Conservation (phyloP, 1,140 invertebrate species). For the Archivesica marissinica region DNA sequence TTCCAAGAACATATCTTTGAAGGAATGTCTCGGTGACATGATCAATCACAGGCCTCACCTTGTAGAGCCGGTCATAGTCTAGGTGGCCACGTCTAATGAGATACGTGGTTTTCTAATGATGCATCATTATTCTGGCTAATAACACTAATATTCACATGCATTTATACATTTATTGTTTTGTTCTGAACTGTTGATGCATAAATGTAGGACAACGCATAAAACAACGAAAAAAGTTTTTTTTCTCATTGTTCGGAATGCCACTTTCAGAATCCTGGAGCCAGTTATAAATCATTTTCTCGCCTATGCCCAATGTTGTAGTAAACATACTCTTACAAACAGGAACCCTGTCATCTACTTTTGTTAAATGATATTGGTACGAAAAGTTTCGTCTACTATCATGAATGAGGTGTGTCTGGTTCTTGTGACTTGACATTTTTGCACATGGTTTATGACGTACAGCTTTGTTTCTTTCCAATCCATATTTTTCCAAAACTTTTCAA, state of each 20-base stretch:
- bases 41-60: no score
- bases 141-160: no score
- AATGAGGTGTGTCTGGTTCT: neutral
- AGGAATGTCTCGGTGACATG: no score
- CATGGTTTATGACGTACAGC: neutral
- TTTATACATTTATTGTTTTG: no score
- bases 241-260: constrained; percentile 1
- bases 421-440: constrained; percentile 3
- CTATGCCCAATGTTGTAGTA: constrained; percentile 10
- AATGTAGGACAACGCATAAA: no score
- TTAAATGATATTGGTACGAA: constrained; percentile 39
- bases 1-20: no score
- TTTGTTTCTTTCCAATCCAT: constrained; percentile 26
- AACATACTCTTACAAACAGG: constrained; percentile 39
- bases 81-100: no score
- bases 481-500: constrained; percentile 32
- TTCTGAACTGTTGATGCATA: no score
- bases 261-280: neutral
- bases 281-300: constrained; percentile 26
- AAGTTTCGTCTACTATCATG: constrained; percentile 28
- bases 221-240: neutral
- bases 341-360: neutral
- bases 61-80: no score
- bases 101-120: no score
- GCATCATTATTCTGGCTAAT: no score